Evolutionary conservation across 2,113 vertebrate species (phyloP).

Genomic region (Poecilia latipinna): DNA sequence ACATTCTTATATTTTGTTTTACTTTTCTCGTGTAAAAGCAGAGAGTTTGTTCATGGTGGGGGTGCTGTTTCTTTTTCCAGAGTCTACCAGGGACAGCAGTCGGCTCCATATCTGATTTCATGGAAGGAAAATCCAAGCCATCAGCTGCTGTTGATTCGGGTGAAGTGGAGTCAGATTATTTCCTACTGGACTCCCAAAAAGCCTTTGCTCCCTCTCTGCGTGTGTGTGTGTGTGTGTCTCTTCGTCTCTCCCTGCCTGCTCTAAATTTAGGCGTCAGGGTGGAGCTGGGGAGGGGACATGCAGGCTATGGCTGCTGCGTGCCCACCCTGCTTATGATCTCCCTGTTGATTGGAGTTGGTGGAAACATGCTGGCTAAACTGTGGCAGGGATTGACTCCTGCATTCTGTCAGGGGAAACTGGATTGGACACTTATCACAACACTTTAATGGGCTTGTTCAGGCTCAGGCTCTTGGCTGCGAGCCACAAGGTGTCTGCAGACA

Average conservation of each 20-base stretch:
- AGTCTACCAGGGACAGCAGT: constrained; percentile 70
- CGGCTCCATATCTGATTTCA: constrained; percentile 78
- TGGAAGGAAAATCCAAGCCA: constrained; percentile 72
- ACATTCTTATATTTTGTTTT: constrained; percentile 70
- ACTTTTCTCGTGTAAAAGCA: constrained; percentile 62
- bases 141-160: constrained; percentile 79
- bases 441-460: constrained; percentile 74
- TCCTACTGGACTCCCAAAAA: constrained; percentile 72
- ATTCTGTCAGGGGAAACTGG: constrained; percentile 71
- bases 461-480: constrained; percentile 57
- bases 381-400: constrained; percentile 69
- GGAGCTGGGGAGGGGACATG: constrained; percentile 49
- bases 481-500: constrained; percentile 52
- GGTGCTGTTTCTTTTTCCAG: constrained; percentile 78
- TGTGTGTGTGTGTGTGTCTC: constrained; percentile 7
- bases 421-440: constrained; percentile 79
- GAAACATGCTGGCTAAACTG: constrained; percentile 75
- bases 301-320: constrained; percentile 50
- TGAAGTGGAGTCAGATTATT: constrained; percentile 75
- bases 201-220: constrained; percentile 27
- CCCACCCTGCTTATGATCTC: constrained; percentile 57
- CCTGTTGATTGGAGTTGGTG: constrained; percentile 67
- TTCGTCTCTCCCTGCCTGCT: constrained; percentile 33
- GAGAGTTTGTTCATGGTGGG: constrained; percentile 52
- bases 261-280: constrained; percentile 71